Evolutionary conservation across 2,888 invertebrate genomes (phyloP).

Genomic region (Rotaria socialis): DNA sequence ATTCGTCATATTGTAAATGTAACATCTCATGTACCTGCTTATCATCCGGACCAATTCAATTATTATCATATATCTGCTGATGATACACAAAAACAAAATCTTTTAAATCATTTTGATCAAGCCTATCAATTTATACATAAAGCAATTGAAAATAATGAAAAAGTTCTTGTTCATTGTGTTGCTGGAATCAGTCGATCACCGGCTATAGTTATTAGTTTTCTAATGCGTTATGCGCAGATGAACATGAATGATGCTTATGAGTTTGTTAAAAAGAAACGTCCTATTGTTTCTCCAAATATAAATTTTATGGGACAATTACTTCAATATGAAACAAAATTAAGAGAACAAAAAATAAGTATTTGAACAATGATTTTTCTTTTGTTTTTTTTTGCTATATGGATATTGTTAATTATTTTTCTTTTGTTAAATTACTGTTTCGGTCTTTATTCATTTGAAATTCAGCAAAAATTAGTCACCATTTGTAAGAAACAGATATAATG

Average conservation of each 20-base stretch:
- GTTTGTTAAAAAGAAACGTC: neutral
- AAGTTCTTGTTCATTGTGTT: conserved; percentile 29
- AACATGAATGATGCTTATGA: conserved; percentile 11
- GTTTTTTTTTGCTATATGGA: neutral
- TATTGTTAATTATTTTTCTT: neutral
- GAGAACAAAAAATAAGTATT: neutral
- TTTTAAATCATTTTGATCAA: neutral
- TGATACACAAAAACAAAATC: neutral
- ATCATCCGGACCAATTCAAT: neutral
- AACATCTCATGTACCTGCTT: neutral
- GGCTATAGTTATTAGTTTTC: neutral
- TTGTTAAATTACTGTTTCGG: neutral
- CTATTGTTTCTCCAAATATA: conserved; percentile 1
- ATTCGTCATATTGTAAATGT: conserved; percentile 26
- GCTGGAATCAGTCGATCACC: conserved; percentile 21
- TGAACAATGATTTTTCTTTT: neutral
- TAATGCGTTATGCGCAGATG: neutral
- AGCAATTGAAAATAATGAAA: neutral
- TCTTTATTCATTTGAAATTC: neutral
- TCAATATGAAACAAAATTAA: neutral
- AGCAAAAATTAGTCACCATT: neutral
- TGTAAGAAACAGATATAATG: neutral
- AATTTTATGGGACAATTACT: conserved; percentile 29
- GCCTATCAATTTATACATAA: neutral
- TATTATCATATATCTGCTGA: neutral